phyloP scores from a whole-genome alignment of 2,888 invertebrate genomes.

The Perizoma flavofasciatum region DNA sequence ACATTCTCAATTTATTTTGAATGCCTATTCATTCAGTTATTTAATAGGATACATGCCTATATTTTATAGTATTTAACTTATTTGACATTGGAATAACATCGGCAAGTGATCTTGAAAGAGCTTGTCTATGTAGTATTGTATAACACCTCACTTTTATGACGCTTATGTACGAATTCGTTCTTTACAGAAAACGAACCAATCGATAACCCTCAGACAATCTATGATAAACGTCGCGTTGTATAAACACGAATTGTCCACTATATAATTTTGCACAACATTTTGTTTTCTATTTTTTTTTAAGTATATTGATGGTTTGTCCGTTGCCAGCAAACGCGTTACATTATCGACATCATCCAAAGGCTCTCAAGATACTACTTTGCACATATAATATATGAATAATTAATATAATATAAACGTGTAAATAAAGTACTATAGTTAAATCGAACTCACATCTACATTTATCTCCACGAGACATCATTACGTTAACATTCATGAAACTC shows the following conservation, averaged over 20 bases:
- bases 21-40: constrained; percentile 35
- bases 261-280: not conserved
- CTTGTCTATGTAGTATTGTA: not conserved
- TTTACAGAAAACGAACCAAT: not conserved
- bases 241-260: too few species aligned
- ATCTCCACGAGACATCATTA: constrained; percentile 63
- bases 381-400: constrained; percentile 68
- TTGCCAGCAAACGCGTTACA: constrained; percentile 65
- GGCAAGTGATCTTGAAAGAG: too few species aligned
- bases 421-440: constrained; percentile 80
- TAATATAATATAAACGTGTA: constrained; percentile 70
- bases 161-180: too few species aligned
- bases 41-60: constrained; percentile 32
- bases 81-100: constrained; percentile 54
- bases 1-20: constrained; percentile 41
- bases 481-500: constrained; percentile 71
- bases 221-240: not conserved
- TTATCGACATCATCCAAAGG: constrained; percentile 67
- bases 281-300: not conserved
- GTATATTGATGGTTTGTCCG: constrained; percentile 34
- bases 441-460: constrained; percentile 69
- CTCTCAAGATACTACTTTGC: constrained; percentile 75
- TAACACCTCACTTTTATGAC: not conserved
- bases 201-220: not conserved
- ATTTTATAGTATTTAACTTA: constrained; percentile 29